Conservation (phyloP, 2,113 vertebrate genomes). For the Eolophus roseicapilla region DNA sequence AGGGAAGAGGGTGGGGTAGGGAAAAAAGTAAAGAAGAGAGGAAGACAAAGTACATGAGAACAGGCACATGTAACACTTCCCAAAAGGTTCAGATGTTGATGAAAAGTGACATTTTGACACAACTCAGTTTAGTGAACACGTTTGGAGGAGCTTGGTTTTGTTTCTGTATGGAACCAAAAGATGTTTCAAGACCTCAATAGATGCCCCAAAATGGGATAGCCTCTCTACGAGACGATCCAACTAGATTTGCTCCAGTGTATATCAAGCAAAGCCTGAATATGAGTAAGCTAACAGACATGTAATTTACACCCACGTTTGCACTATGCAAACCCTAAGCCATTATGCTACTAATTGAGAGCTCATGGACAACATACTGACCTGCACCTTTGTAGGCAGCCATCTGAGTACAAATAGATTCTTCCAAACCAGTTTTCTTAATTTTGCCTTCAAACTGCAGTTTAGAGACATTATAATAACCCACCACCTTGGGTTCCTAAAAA, state of each 20-base stretch:
- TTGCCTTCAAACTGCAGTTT: not conserved
- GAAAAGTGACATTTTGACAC: not conserved
- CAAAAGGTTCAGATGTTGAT: not conserved
- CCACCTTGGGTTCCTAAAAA: not conserved
- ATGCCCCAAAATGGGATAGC: not conserved
- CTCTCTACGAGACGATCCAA: not conserved
- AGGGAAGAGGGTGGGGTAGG: not conserved
- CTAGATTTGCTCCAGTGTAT: not conserved
- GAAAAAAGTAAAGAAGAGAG: not conserved
- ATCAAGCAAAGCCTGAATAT: not conserved
- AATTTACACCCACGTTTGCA: not conserved
- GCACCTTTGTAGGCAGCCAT: not conserved
- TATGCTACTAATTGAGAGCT: not conserved
- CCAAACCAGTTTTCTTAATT: not conserved
- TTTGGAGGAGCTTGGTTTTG: not conserved
- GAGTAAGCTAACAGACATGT: not conserved
- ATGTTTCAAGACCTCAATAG: not conserved
- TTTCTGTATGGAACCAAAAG: not conserved
- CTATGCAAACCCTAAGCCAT: not conserved
- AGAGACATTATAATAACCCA: not conserved
- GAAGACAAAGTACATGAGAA: not conserved
- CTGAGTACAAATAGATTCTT: not conserved
- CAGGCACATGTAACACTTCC: not conserved
- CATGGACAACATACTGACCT: not conserved
- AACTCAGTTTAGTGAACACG: not conserved